A percentile compares a stretch with the other conserved stretches of the same genome.
Evolutionary conservation across 1,140 invertebrate species (phyloP).

Genomic region (Halotydeus destructor): DNA sequence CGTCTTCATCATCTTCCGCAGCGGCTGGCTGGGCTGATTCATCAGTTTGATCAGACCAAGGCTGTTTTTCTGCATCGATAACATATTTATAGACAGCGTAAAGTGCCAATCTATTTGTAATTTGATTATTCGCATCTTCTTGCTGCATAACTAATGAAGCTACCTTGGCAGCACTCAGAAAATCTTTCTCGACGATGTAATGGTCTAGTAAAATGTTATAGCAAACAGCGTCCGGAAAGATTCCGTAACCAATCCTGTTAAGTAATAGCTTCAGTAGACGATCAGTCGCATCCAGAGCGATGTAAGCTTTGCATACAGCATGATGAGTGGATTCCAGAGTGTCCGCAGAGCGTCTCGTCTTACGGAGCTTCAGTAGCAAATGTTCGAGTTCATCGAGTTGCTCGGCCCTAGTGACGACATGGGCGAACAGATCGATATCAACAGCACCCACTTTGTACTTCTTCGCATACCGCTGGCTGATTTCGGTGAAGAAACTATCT

Average conservation of each 20-base stretch:
- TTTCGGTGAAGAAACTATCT: conserved; percentile 11
- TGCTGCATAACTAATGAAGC: conserved; percentile 63
- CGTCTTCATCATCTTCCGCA: conserved; percentile 32
- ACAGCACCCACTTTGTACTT: conserved; percentile 5
- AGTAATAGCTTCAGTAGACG: conserved; percentile 47
- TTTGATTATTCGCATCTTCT: conserved; percentile 53
- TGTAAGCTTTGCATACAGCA: conserved; percentile 44
- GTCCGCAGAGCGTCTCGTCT: conserved; percentile 40
- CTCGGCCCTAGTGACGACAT: conserved; percentile 12
- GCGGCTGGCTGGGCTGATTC: conserved; percentile 19
- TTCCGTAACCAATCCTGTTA: conserved; percentile 62
- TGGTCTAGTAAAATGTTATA: conserved; percentile 61
- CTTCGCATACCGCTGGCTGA: conserved; percentile 6
- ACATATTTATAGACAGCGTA: conserved; percentile 54
- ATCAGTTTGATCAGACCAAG: conserved; percentile 17
- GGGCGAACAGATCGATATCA: conserved; percentile 13
- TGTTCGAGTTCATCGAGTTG: conserved; percentile 41
- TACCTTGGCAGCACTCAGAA: conserved; percentile 43
- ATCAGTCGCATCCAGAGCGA: conserved; percentile 34
- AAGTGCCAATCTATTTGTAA: conserved; percentile 43
- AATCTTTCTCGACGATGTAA: conserved; percentile 43
- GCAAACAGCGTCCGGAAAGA: conserved; percentile 59
- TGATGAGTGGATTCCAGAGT: conserved; percentile 55
- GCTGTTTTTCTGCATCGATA: conserved; percentile 20
- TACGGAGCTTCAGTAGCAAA: conserved; percentile 41